Evolutionary conservation across 2,113 vertebrate species (phyloP), one percentile per base, ranked within the genome.

Genomic region (Trachemys scripta): DNA sequence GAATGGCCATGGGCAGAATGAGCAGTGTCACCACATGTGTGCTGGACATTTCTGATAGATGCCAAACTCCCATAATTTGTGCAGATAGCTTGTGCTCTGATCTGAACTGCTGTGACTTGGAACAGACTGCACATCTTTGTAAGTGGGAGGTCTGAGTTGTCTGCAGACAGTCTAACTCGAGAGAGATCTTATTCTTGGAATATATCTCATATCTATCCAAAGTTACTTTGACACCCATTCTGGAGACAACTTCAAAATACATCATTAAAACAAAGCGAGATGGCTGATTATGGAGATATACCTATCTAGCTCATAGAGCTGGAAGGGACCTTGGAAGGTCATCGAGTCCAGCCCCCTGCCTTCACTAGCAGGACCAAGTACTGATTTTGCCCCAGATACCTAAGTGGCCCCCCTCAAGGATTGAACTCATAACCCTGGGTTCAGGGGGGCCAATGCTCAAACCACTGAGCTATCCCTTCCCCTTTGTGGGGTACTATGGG

Each of bases 151-250:
- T 97, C 97, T 95, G 89, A 76, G 69, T 16, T 90, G 96, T 94
- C 94, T 96, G 94, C 97, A 97, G 97, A 97, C 97, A 95, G 94
- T 75, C 94, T 96, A 90, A 97, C 96, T 97, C 92, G 87, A 96
- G 97, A 97, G 90, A 88, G 85, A 93, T 95, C 93, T 95, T 95
- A 93, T 93, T 97, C 92, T 94, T 97, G 94, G 92, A 97, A 96
- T 89, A n/a, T 89, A 94, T 96, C 96, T 97, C 95, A 92, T 1
- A 0, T 96, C 97, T 97, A 95, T 98, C 96, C 97, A 98, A 97
- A 97, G 96, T 95, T 96, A 72, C 96, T 97, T 96, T 97, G 97
- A 97, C 97, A 97, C 93, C 96, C 96, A 95, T 97, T 97, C 96
- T 97, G 93, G 87, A 93, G 95, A 93, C 93, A 92, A 92, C 92